Conservation (phyloP, 2,888 invertebrate species). For the Drosophila stalkeri region DNA sequence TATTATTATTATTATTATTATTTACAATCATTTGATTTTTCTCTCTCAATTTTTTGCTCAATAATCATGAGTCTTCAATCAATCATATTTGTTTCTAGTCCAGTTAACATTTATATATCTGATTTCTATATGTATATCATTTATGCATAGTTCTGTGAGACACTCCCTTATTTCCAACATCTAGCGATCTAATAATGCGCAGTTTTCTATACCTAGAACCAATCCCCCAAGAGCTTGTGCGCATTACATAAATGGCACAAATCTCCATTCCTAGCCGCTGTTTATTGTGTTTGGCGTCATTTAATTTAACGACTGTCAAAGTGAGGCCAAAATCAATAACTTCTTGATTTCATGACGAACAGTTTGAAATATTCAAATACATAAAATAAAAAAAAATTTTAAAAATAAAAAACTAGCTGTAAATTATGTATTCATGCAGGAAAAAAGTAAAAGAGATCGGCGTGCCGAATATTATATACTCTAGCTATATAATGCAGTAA, state of each 20-base stretch:
- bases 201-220: constrained; percentile 28
- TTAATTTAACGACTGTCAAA: constrained; percentile 39
- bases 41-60: constrained; percentile 16
- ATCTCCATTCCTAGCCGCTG: constrained; percentile 28
- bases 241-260: constrained; percentile 29
- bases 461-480: not conserved
- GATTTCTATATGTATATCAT: constrained; percentile 20
- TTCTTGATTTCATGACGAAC: constrained; percentile 64
- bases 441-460: not conserved
- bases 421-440: constrained; percentile 45
- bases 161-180: constrained; percentile 41
- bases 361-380: constrained; percentile 23
- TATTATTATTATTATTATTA: not conserved
- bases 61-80: constrained; percentile 31
- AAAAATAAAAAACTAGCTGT: constrained; percentile 2
- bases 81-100: constrained; percentile 50
- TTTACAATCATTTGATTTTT: not conserved
- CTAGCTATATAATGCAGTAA: no score
- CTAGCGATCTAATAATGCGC: constrained; percentile 23
- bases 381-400: constrained; percentile 2
- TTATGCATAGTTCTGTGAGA: constrained; percentile 31
- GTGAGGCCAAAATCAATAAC: constrained; percentile 43
- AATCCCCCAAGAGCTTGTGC: constrained; percentile 34
- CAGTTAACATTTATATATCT: constrained; percentile 36
- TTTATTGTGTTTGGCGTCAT: constrained; percentile 47